Evolutionary conservation across 2,888 invertebrate genomes (phyloP), one percentile per base, ranked within the genome.

Genomic region (Andricus quercusramuli): DNA sequence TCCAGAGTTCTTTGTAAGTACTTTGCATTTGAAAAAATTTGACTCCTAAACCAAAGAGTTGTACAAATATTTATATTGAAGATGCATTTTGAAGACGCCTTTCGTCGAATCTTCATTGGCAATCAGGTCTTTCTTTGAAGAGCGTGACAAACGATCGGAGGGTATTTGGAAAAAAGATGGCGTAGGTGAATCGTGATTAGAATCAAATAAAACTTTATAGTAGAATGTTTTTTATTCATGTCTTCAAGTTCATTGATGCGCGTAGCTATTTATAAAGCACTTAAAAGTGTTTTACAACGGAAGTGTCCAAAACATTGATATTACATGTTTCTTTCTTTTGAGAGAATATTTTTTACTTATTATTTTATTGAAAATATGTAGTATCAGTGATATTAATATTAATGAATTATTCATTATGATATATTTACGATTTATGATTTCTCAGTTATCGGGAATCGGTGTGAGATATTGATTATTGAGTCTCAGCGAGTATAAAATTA

Each of bases 401-500:
- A 47, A 47, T 4, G 47, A 47, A 17, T 47, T 3, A 47, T 15
- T 47, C 15, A 3, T 47, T 4, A 15, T 15, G 17, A 17, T 47
- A 47, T 15, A 17, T 15, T 25, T 13, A n/a, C 22, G 59, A 22
- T 25, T 11, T 62, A 17, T 41, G 41, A 22, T 67, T 67, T n/a
- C 11, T 41, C 20, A 41, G 9, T 68, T 25, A 44, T 68, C 68
- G 22, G 44, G 44, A 68, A 68, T 74, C 29, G 32, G 17, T 74
- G 25, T 47, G 25, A 29, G 8, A 37, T 66, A 56, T 51, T 51
- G 3, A 70, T 68, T n/a, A 44, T 22, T 15, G 56, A 41, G 9
- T 56, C 32, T 74, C 32, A 70, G 51, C 51, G 9, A 70, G 80
- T 81, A 85, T 82, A 87, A 84, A 83, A 86, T 87, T 81, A 83